These are phyloP conservation scores for Ornithoptera priamus DNA, from an alignment of 2,888 invertebrate species.

Conservation along the genomic window DNA sequence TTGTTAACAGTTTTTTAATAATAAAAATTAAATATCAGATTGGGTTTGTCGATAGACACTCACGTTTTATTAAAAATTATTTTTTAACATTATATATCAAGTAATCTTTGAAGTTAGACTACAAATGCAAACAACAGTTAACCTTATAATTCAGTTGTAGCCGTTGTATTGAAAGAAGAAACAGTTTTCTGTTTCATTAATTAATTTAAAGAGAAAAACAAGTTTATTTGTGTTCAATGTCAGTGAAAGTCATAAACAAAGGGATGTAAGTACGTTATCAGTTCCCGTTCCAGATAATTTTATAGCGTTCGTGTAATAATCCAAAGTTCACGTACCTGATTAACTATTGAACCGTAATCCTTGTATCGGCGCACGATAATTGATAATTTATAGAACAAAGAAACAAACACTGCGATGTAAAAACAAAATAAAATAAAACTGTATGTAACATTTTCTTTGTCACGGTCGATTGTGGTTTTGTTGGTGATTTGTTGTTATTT, in stretches of 20 bases:
- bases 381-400: neutral
- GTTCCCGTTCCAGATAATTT: neutral
- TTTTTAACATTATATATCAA: neutral
- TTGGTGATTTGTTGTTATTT: neutral
- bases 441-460: neutral
- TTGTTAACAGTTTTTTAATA: constrained; percentile 16
- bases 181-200: too few relatives aligned
- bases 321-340: neutral
- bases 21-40: constrained; percentile 20
- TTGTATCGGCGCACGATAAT: neutral
- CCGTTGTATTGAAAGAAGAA: neutral
- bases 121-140: neutral
- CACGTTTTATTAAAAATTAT: neutral
- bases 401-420: neutral
- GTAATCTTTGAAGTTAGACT: neutral
- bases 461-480: neutral
- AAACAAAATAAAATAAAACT: neutral
- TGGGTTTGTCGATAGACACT: neutral
- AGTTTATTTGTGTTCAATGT: neutral
- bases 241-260: neutral
- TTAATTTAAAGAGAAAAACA: neutral
- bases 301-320: neutral
- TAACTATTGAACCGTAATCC: neutral
- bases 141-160: neutral
- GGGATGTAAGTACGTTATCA: neutral